phyloP scores from a whole-genome alignment of 2,797 vertebrate genomes.

The Clamator glandarius region DNA sequence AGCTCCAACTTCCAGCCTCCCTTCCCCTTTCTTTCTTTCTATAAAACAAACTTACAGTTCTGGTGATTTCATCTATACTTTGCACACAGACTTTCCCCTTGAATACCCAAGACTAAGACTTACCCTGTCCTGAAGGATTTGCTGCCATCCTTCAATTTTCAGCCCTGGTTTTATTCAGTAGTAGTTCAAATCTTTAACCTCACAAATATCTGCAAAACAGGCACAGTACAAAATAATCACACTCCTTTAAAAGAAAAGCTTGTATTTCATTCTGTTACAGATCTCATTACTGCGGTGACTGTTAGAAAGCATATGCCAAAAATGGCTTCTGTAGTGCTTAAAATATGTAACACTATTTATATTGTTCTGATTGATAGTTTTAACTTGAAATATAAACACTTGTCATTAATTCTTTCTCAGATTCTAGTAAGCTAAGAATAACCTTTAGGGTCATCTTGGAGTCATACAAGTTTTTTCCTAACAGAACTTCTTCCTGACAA shows the following conservation, averaged over 20 bases:
- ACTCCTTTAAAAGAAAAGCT: background rate
- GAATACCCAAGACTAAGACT: background rate
- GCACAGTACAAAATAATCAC: background rate
- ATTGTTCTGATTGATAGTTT: background rate
- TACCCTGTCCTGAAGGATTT: conserved; percentile 90
- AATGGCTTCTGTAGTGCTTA: accelerated
- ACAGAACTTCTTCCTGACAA: background rate
- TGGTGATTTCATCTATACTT: background rate
- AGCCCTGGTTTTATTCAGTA: conserved; percentile 32
- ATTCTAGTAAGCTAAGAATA: background rate
- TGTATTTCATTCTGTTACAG: background rate
- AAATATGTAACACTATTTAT: background rate
- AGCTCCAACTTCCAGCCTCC: background rate
- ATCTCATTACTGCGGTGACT: background rate
- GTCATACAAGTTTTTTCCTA: background rate
- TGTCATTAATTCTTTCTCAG: background rate
- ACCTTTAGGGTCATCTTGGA: background rate
- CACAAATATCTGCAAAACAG: conserved; percentile 61
- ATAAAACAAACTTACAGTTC: background rate
- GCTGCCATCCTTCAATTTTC: conserved; percentile 83
- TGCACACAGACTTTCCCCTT: background rate
- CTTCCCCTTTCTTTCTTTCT: background rate
- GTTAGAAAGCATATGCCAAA: background rate
- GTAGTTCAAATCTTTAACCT: background rate
- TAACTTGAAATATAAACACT: background rate